Evolutionary conservation across 2,113 vertebrate species (phyloP).

Genomic region (Semicossyphus pulcher): DNA sequence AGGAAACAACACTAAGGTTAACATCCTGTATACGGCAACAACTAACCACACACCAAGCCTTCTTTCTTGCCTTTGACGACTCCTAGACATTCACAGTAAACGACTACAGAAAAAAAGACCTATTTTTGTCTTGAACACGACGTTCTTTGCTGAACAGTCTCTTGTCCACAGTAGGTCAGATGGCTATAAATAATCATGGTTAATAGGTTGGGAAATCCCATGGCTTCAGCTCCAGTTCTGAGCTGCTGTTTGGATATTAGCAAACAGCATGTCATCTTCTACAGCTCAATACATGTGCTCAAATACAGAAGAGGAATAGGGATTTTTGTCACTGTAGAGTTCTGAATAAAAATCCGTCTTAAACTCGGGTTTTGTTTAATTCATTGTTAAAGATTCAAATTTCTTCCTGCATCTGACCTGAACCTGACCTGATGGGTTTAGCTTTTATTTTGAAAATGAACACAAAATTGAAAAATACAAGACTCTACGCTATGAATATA

Average conservation of each 20-base stretch:
- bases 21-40: constrained; percentile 30
- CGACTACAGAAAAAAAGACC: background rate
- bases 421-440: background rate
- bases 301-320: background rate
- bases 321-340: background rate
- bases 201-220: constrained; percentile 75
- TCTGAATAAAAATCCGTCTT: too few species aligned
- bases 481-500: too few species aligned
- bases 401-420: background rate
- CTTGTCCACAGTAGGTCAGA: constrained; percentile 59
- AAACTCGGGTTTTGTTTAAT: too few species aligned
- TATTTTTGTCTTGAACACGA: constrained; percentile 38
- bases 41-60: constrained; percentile 13
- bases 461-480: too few species aligned
- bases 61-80: constrained; percentile 4
- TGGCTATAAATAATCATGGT: constrained; percentile 68
- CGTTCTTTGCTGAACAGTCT: constrained; percentile 41
- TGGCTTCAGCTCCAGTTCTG: constrained; percentile 68
- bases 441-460: too few species aligned
- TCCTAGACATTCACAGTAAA: background rate
- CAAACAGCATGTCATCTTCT: constrained; percentile 19
- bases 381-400: background rate
- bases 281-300: background rate
- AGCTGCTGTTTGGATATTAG: constrained; percentile 45
- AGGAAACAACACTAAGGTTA: constrained; percentile 26